Conservation (phyloP, 2,888 invertebrate species). For the Hyppa rectilinea region DNA sequence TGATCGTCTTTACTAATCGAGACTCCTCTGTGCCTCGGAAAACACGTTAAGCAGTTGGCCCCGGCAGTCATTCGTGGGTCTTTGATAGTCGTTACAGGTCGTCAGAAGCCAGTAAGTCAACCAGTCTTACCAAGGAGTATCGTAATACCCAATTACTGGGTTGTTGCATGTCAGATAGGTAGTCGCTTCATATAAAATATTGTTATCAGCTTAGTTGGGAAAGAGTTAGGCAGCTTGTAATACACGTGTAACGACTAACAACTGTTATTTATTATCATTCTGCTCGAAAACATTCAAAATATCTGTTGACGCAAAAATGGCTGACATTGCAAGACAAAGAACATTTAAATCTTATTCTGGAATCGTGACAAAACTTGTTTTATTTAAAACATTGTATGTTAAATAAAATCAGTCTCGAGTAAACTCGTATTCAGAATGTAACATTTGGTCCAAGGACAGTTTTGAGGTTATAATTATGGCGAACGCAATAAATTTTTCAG, state of each 20-base stretch:
- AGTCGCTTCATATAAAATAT: no score
- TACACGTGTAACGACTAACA: conserved; percentile 6
- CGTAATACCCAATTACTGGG: no score
- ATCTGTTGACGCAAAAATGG: conserved; percentile 47
- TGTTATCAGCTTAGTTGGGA: no score
- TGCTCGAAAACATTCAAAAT: conserved; percentile 30
- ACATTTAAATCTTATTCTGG: conserved; percentile 53
- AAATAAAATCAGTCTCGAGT: conserved; percentile 33
- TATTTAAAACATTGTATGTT: conserved; percentile 26
- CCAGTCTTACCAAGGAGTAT: no score
- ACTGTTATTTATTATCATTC: conserved; percentile 42
- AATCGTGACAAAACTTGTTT: conserved; percentile 49
- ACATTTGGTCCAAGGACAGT: conserved; percentile 58
- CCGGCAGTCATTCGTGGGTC: no score
- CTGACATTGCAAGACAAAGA: conserved; percentile 52
- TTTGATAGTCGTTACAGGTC: no score
- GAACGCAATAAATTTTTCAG: conserved; percentile 41
- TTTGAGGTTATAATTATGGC: conserved; percentile 40
- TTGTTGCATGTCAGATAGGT: no score
- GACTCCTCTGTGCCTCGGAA: no score
- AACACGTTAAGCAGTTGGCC: no score
- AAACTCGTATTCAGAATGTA: conserved; percentile 22
- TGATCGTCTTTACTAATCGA: no score
- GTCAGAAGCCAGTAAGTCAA: no score
- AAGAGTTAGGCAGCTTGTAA: no score